Evolutionary conservation across 2,113 vertebrate species (phyloP), one percentile per base, ranked within the genome.

Genomic region (Nothocercus julius): DNA sequence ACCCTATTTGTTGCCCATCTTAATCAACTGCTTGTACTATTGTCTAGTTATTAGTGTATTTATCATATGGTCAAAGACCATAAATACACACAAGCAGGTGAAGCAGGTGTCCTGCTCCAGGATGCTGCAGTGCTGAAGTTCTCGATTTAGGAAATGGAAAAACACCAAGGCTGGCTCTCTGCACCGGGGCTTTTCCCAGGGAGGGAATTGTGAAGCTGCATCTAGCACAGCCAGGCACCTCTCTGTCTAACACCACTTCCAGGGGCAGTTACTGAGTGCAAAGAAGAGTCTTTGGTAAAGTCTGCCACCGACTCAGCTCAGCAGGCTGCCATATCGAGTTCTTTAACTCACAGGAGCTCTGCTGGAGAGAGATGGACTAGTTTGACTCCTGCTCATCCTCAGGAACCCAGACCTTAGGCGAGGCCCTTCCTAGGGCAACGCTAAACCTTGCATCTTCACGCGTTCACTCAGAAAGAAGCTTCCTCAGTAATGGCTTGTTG

Each of bases 371-470:
- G 4, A 2, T 6, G 28, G 5, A 13, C 4, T 19, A 70, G 19
- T 85, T 84, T 87, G 92, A 62, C 47, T 47, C 61, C 40, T 72
- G 85, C 20, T 18, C 58, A 18, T 8, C 69, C 68, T 66, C 25
- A 24, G 27, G 77, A 18, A 1, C 42, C n/a, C 34, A 14, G 28
- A 1, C 8, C 30, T 3, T 2, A 5, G 62, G n/a, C 8, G n/a
- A 70, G 79, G 40, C 49, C 74, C 73, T 11, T n/a, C n/a, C 61
- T 77, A 3, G 20, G 66, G 49, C 7, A 82, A 14, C 1, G 5
- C 32, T 22, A 21, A 42, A 27, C 25, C 36, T 44, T 0, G 1
- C 18, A n/a, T 36, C 77, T 51, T 34, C 3, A 4, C 1, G 0
- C 5, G 4, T 7, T 28, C 49, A 20, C 8, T 14, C n/a, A 4